A percentile compares a stretch with the other conserved stretches of the same genome.
These are phyloP conservation scores for Oryzias melastigma DNA, from an alignment of 2,113 vertebrate species.

Conservation along the genomic window DNA sequence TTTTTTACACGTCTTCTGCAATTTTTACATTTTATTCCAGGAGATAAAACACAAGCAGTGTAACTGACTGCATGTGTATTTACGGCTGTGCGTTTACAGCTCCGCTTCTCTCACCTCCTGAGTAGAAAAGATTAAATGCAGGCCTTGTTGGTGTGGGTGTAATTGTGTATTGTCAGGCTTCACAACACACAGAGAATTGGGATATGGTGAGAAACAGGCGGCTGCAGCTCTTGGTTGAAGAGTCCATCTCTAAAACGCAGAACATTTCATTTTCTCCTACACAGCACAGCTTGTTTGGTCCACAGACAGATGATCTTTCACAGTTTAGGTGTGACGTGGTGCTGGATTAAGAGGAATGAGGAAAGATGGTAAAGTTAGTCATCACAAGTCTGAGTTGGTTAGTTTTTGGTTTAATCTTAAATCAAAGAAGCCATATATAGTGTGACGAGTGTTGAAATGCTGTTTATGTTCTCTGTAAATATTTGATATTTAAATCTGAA, in stretches of 20 bases:
- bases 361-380: background rate
- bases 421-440: background rate
- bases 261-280: constrained; percentile 28
- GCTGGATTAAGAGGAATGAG: no score
- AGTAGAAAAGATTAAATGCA: constrained; percentile 40
- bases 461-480: background rate
- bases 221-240: constrained; percentile 40
- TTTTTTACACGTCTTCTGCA: no score
- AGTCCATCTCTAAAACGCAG: constrained; percentile 43
- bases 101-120: constrained; percentile 7
- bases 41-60: no score
- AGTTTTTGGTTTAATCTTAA: background rate
- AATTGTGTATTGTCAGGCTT: constrained; percentile 55
- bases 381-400: background rate
- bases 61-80: no score
- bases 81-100: constrained; percentile 9
- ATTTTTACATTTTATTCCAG: no score
- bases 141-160: constrained; percentile 43
- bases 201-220: constrained; percentile 32
- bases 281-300: constrained; percentile 15
- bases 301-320: no score
- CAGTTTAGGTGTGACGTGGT: no score
- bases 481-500: background rate
- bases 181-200: constrained; percentile 40
- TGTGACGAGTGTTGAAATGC: background rate